Conservation (phyloP, 2,888 invertebrate species). For the Athetis lepigone region DNA sequence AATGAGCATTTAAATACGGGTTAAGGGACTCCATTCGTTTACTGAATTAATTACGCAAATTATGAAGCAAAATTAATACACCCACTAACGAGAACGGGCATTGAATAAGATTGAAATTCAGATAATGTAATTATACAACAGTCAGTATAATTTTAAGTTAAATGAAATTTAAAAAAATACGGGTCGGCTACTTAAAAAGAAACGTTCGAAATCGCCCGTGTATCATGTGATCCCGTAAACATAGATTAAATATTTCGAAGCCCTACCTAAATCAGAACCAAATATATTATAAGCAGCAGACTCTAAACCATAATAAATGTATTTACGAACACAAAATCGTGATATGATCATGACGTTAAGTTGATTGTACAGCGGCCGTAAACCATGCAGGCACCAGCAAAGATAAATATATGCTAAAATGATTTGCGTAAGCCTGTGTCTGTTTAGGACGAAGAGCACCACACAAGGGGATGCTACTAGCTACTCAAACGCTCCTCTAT, state of each 20-base stretch:
- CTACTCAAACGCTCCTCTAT: constrained; percentile 29
- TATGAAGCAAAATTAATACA: constrained; percentile 31
- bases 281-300: background rate
- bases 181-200: background rate
- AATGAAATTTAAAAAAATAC: too few relatives aligned
- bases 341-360: constrained; percentile 35
- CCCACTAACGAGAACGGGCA: background rate
- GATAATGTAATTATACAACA: background rate
- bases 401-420: constrained; percentile 64
- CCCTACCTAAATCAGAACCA: background rate
- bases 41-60: constrained; percentile 29
- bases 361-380: constrained; percentile 30
- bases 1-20: constrained; percentile 43
- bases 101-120: constrained; percentile 3
- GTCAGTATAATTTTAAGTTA: too few relatives aligned
- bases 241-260: background rate
- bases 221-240: background rate
- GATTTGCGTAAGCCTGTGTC: constrained; percentile 59
- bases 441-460: constrained; percentile 59
- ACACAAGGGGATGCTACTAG: constrained; percentile 43
- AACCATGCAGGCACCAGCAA: constrained; percentile 41
- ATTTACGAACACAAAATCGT: constrained; percentile 29
- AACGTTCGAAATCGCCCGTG: background rate
- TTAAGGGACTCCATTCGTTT: constrained; percentile 28
- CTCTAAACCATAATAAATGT: constrained; percentile 15